Evolutionary conservation across 2,888 invertebrate genomes (phyloP), one percentile per base, ranked within the genome.

Genomic region (Timandra comae): DNA sequence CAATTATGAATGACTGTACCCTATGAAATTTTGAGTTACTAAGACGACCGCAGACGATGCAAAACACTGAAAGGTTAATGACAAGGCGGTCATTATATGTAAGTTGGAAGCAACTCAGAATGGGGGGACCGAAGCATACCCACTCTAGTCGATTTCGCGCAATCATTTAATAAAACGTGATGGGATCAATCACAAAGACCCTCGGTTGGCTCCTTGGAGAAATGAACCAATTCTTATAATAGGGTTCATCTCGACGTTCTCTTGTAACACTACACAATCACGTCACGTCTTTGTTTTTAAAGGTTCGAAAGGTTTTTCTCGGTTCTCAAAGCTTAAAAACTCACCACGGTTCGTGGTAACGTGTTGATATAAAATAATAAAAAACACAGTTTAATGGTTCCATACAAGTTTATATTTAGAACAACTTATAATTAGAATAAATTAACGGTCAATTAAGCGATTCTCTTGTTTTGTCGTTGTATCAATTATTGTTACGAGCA

Each of bases 81-180:
- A 70, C 67, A 65, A 69, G 59, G 54, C 50, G 58, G 56, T 63
- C 55, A 63, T 71, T 62, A 70, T 63, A 65, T 61, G 63, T 64
- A 10, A 11, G 7, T 24, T 11, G 24, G 24, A 10, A 54, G 55
- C 64, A 69, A 61, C 52, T 65, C 62, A 57, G 58, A 34, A 62
- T 16, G 75, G 78, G 78, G 78, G 82, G 81, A 58, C 66, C 59
- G 47, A 63, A 59, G 51, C 66, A 65, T 77, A 76, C 78, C 63
- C 48, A 56, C 63, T 59, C 53, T 64, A 57, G 67, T 65, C 73
- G 71, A 75, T 77, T 84, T 84, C 77, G 82, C 80, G 78, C 84
- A 85, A 85, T 85, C 84, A 84, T 85, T 73, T 84, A 85, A 85
- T 85, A 76, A 49, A 84, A 77, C 75, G 39, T 73, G 77, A 81